phyloP scores from a whole-genome alignment of 2,113 vertebrate genomes.

The Callocephalon fimbriatum region DNA sequence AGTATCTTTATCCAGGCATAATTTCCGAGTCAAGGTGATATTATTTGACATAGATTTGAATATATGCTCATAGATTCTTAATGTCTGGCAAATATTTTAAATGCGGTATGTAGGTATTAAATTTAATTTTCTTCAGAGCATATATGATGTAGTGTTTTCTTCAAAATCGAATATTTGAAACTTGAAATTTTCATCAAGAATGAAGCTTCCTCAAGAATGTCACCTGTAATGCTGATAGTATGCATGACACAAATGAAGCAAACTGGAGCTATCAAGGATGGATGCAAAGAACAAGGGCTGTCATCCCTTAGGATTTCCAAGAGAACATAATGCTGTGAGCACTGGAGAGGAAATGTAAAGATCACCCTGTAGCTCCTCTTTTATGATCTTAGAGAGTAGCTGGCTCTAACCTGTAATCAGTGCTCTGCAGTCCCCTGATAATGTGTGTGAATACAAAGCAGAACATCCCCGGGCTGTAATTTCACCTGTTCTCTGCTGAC shows the following conservation, averaged over 20 bases:
- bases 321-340: neutral
- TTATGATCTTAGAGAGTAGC: neutral
- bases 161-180: neutral
- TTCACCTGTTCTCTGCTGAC: neutral
- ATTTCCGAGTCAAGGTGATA: neutral
- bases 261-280: neutral
- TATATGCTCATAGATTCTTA: neutral
- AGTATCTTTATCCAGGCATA: neutral
- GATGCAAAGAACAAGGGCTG: neutral
- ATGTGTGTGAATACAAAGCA: neutral
- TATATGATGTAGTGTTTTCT: neutral
- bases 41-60: neutral
- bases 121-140: neutral
- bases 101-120: neutral
- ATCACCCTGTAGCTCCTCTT: neutral
- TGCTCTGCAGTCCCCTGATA: neutral
- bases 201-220: fast-evolving
- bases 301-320: neutral
- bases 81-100: neutral
- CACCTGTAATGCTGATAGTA: neutral
- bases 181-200: neutral
- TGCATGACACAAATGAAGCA: neutral
- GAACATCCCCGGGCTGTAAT: neutral
- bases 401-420: neutral
- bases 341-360: neutral